A percentile compares a stretch with the other conserved stretches of the same genome.
Evolutionary conservation across 2,888 invertebrate genomes (phyloP).

Genomic region (Erynnis tages): DNA sequence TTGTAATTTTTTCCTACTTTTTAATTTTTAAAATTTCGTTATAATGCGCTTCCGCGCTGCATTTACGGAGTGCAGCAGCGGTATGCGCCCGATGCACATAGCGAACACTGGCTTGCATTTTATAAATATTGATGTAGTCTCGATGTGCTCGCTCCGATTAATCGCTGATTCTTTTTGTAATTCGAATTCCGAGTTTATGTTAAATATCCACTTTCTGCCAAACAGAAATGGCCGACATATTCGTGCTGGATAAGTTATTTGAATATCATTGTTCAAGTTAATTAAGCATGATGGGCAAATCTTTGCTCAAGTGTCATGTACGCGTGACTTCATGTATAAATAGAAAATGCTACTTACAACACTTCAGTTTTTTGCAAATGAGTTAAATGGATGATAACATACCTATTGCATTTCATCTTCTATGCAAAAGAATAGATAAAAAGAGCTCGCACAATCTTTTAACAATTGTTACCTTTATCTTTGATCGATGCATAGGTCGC

Average conservation of each 20-base stretch:
- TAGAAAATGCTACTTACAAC: constrained; percentile 15
- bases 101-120: constrained; percentile 51
- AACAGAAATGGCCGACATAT: background rate
- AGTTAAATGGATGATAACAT: background rate
- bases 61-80: constrained; percentile 63
- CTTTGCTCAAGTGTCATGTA: background rate
- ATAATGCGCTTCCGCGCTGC: constrained; percentile 52
- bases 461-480: too few species aligned
- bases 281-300: background rate
- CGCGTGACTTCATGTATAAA: constrained; percentile 7
- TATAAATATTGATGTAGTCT: constrained; percentile 78
- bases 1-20: background rate
- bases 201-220: constrained; percentile 19
- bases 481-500: too few species aligned
- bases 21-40: background rate
- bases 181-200: constrained; percentile 45
- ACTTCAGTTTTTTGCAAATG: constrained; percentile 6
- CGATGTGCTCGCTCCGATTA: constrained; percentile 70
- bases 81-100: constrained; percentile 52
- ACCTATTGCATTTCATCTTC: background rate
- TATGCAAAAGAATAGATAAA: too few species aligned
- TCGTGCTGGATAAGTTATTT: constrained; percentile 18
- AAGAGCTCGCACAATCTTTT: too few species aligned
- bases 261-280: constrained; percentile 3
- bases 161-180: constrained; percentile 58